These are phyloP conservation scores for Haliclona indistincta DNA, from an alignment of 37 sponge, comb jelly and placozoan genomes.

Conservation along the genomic window DNA sequence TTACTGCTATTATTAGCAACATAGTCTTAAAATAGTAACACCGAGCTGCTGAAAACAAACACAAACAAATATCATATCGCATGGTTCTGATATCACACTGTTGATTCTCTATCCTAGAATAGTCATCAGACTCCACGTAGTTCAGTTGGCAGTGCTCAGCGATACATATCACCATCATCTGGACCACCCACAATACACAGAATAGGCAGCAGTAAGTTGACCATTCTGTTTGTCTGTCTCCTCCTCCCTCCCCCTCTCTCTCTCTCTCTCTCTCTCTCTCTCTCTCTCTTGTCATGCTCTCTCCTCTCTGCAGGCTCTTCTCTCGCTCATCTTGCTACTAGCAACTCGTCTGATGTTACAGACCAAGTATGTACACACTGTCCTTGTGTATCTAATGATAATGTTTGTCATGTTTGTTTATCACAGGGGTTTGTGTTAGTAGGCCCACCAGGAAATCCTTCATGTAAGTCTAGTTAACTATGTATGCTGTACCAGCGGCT, in stretches of 20 bases:
- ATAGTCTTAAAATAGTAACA: no score
- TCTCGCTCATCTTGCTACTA: conserved; percentile 2
- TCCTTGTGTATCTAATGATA: not conserved
- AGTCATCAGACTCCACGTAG: no score
- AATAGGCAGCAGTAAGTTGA: conserved; percentile 27
- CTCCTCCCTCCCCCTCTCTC: not conserved
- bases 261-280: not conserved
- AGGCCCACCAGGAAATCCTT: conserved; percentile 13
- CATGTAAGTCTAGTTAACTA: not conserved
- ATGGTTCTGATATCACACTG: no score
- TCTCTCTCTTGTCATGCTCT: conserved; percentile 9
- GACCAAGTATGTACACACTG: conserved; percentile 24
- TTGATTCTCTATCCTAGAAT: no score
- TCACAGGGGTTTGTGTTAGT: conserved; percentile 60
- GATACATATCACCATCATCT: conserved; percentile 57
- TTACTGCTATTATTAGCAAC: no score
- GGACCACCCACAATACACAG: conserved; percentile 44
- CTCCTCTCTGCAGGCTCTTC: not conserved
- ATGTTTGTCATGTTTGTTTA: not conserved
- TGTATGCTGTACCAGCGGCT: not conserved
- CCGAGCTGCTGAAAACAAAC: no score
- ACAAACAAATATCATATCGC: no score
- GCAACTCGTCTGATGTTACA: conserved; percentile 37
- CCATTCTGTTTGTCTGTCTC: not conserved
- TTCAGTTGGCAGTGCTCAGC: no score